phyloP scores from a whole-genome alignment of 2,113 vertebrate species.

The Malaclemys terrapin region DNA sequence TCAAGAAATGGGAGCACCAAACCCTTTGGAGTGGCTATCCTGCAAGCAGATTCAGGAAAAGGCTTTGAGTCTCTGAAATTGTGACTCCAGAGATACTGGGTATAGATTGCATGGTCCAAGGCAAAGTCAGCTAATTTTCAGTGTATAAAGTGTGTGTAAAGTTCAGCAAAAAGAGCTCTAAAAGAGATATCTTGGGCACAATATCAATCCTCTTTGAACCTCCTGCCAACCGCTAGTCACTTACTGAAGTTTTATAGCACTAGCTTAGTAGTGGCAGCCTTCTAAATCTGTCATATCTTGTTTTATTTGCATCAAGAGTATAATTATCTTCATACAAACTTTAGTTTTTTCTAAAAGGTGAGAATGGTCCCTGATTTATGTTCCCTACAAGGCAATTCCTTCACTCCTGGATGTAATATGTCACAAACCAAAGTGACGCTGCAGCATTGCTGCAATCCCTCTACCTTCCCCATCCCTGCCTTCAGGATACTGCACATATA shows the following conservation, averaged over 20 bases:
- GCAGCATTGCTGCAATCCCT: neutral
- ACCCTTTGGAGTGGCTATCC: neutral
- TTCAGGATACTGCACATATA: neutral
- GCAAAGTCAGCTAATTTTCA: neutral
- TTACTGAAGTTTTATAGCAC: slow-evolving; percentile 64
- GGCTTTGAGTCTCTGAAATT: slow-evolving; percentile 30
- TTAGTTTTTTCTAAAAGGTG: slow-evolving; percentile 42
- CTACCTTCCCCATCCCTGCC: neutral
- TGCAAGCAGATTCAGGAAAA: neutral
- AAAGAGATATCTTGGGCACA: slow-evolving; percentile 57
- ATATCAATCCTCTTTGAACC: slow-evolving; percentile 57
- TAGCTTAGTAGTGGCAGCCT: slow-evolving; percentile 44
- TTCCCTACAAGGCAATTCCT: slow-evolving; percentile 61
- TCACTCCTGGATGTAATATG: slow-evolving; percentile 19
- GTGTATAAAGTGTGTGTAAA: neutral
- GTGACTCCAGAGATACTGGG: neutral
- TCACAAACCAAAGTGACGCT: neutral
- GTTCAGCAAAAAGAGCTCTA: slow-evolving; percentile 21
- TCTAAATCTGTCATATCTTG: slow-evolving; percentile 69
- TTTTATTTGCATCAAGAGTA: slow-evolving; percentile 70
- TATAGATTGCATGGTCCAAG: slow-evolving; percentile 15
- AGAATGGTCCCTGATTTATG: slow-evolving; percentile 69
- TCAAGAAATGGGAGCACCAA: slow-evolving; percentile 13
- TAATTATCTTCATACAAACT: slow-evolving; percentile 68
- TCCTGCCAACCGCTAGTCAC: slow-evolving; percentile 63